These are phyloP conservation scores for Apteryx mantelli DNA, from an alignment of 2,113 vertebrate species.

Conservation along the genomic window DNA sequence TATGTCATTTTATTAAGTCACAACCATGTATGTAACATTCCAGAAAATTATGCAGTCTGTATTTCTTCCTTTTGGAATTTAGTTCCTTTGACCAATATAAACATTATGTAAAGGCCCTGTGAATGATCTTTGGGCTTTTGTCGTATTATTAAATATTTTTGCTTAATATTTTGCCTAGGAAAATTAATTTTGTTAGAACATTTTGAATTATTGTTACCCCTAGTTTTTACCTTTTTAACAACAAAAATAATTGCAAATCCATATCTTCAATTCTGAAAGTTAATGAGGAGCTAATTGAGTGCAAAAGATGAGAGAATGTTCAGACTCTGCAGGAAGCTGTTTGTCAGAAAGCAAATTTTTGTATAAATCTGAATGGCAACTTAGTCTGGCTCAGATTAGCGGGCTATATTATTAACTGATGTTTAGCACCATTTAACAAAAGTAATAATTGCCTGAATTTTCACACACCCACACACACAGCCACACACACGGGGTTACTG, in stretches of 20 bases:
- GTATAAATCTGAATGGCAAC: neutral
- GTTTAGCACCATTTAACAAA: neutral
- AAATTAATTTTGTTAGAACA: neutral
- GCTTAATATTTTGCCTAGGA: neutral
- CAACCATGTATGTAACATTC: neutral
- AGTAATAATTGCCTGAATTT: neutral
- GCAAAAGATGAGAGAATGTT: neutral
- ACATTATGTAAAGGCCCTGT: neutral
- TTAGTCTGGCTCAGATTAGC: neutral
- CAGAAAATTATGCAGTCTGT: neutral
- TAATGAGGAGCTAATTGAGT: neutral
- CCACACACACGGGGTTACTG: neutral
- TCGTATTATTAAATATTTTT: neutral
- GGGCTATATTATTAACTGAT: neutral
- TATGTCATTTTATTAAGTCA: neutral
- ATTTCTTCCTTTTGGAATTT: neutral
- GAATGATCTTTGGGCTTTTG: neutral
- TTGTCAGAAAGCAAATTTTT: neutral
- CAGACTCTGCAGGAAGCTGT: neutral
- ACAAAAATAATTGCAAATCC: neutral
- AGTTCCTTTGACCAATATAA: neutral
- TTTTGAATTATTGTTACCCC: neutral
- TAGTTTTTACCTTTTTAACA: neutral
- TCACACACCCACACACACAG: neutral
- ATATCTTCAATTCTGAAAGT: neutral